Evolutionary conservation across 2,888 invertebrate genomes (phyloP), one percentile per base, ranked within the genome.

Genomic region (Cybosia mesomella): DNA sequence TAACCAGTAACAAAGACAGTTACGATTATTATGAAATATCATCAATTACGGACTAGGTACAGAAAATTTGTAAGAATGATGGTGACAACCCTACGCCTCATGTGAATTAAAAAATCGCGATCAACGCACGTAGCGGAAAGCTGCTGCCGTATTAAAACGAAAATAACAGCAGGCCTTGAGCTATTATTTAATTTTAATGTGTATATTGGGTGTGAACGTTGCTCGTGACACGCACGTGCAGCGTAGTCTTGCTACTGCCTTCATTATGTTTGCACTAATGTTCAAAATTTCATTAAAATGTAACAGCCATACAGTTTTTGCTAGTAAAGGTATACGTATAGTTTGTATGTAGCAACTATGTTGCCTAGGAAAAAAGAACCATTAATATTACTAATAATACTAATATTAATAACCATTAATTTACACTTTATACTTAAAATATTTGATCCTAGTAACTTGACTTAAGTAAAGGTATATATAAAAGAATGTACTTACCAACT

Each of bases 161-260:
- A 92, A 93, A 92, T 91, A 93, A 88, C 88, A 82, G 76, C 75
- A 71, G 85, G 85, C 93, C 93, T 93, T 93, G 93, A 86, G 90
- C 92, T 87, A 91, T 91, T 92, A 92, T 92, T 91, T 91, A 91
- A 91, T 91, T 90, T 90, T 90, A 91, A 91, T 92, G 89, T 89
- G 89, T 87, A 89, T 87, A 90, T 89, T 85, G 84, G 83, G 85
- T 82, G 80, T 73, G 82, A 79, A 79, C 81, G 80, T 71, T 78
- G 76, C 67, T 78, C 79, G 81, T 81, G 85, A 82, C 88, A 84
- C 85, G 83, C 86, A 86, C 83, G 76, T 83, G 83, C 77, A 74
- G 55, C 57, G 70, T 74, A 77, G 71, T 71, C 68, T 77, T 65
- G 72, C 75, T 76, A 80, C 74, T 75, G 72, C 68, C 71, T 73